phyloP scores from a whole-genome alignment of 2,888 invertebrate species.

The Drosophila anceps region DNA sequence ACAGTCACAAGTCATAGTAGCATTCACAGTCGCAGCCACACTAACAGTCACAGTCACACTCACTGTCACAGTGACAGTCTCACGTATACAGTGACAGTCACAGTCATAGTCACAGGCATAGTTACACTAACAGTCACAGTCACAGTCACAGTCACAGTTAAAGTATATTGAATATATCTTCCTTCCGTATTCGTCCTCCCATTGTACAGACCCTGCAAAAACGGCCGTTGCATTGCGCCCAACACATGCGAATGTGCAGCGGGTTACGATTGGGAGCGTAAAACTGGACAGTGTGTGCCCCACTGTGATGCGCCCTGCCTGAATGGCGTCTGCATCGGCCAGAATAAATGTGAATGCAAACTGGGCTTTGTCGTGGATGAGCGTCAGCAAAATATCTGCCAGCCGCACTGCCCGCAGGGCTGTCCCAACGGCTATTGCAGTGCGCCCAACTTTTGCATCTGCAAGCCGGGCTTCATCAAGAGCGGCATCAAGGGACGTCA shows the following conservation, averaged over 20 bases:
- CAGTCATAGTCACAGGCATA: background rate
- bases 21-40: background rate
- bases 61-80: background rate
- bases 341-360: slow-evolving; percentile 87
- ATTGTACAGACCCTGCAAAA: slow-evolving; percentile 77
- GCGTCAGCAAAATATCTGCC: slow-evolving; percentile 85
- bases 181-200: background rate
- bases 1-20: background rate
- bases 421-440: slow-evolving; percentile 91
- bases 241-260: slow-evolving; percentile 83
- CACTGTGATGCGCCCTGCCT: slow-evolving; percentile 89
- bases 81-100: no score
- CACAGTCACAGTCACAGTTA: background rate
- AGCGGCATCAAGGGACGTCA: slow-evolving; percentile 86
- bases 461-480: slow-evolving; percentile 88
- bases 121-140: background rate
- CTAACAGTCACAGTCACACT: background rate
- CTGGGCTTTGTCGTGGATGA: slow-evolving; percentile 86
- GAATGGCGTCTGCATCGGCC: slow-evolving; percentile 90
- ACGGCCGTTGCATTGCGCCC: slow-evolving; percentile 85
- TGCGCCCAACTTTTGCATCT: slow-evolving; percentile 90
- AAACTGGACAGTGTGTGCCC: slow-evolving; percentile 86
- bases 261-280: slow-evolving; percentile 77
- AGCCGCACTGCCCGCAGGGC: slow-evolving; percentile 89
- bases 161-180: background rate